Conservation (phyloP, 2,797 vertebrate species). For the Pseudochirops corinnae region DNA sequence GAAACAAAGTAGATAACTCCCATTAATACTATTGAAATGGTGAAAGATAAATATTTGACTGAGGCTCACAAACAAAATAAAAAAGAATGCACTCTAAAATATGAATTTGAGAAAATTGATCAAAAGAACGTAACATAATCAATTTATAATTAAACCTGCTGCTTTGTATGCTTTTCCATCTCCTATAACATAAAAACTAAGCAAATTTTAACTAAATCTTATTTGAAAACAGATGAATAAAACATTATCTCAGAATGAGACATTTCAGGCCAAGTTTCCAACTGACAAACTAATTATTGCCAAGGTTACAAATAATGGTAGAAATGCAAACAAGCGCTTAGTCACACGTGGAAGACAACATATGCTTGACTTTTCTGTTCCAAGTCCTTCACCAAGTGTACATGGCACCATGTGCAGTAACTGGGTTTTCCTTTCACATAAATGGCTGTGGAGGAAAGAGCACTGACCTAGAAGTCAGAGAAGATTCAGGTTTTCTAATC, state of each 20-base stretch:
- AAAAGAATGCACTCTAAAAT: not conserved
- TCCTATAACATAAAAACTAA: slow-evolving; percentile 40
- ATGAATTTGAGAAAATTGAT: slow-evolving; percentile 28
- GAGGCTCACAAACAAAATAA: not conserved
- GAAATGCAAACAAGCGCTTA: not conserved
- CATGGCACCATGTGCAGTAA: accelerated
- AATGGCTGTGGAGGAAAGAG: not conserved
- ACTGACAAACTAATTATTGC: slow-evolving; percentile 31
- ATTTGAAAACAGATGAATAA: slow-evolving; percentile 58
- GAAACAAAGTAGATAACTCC: slow-evolving; percentile 37
- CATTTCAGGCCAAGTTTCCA: slow-evolving; percentile 46
- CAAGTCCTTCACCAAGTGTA: not conserved
- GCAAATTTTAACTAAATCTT: slow-evolving; percentile 61
- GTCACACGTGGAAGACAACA: not conserved
- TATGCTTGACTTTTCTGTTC: not conserved
- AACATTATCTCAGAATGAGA: slow-evolving; percentile 13
- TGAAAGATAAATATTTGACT: not conserved
- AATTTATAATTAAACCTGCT: slow-evolving; percentile 42
- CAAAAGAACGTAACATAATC: not conserved
- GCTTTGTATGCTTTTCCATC: slow-evolving; percentile 40
- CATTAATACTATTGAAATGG: not conserved
- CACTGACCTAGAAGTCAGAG: not conserved
- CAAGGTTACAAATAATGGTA: slow-evolving; percentile 18
- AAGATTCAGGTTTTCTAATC: not conserved
- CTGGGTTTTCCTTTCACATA: not conserved